Conservation (phyloP, 2,888 invertebrate species). For the Amphipoea oculea region DNA sequence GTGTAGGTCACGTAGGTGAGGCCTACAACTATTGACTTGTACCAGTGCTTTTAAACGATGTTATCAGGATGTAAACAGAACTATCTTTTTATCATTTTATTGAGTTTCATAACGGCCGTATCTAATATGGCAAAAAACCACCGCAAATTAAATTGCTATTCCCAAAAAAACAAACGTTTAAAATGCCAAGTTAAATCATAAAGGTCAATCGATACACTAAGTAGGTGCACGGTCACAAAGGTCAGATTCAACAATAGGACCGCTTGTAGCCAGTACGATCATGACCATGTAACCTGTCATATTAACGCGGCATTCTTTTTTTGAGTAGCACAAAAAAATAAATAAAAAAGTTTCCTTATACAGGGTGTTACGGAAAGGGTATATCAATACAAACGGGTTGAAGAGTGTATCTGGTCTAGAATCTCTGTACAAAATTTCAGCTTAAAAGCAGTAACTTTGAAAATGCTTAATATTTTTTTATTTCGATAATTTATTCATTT, state of each 20-base stretch:
- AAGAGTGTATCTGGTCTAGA: too few species aligned
- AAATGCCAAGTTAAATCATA: slow-evolving; percentile 35
- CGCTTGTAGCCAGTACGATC: background rate
- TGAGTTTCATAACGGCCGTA: background rate
- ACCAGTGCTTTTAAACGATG: background rate
- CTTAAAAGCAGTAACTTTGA: too few species aligned
- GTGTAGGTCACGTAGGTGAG: background rate
- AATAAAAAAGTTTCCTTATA: background rate
- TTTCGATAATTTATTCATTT: too few species aligned
- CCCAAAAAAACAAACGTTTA: background rate
- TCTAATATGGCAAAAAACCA: background rate
- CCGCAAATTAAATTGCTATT: background rate
- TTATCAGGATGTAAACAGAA: background rate
- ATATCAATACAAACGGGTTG: too few species aligned
- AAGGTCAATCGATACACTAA: slow-evolving; percentile 37
- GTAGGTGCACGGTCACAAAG: slow-evolving; percentile 21
- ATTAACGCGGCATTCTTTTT: background rate
- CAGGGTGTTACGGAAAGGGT: too few species aligned
- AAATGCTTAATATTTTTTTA: too few species aligned
- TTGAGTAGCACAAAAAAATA: background rate
- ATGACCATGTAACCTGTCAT: background rate
- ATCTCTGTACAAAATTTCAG: too few species aligned
- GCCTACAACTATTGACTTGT: background rate
- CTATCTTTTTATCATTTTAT: background rate
- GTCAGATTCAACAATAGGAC: slow-evolving; percentile 35